phyloP scores from a whole-genome alignment of 2,888 invertebrate genomes.

The Eupsilia transversa region DNA sequence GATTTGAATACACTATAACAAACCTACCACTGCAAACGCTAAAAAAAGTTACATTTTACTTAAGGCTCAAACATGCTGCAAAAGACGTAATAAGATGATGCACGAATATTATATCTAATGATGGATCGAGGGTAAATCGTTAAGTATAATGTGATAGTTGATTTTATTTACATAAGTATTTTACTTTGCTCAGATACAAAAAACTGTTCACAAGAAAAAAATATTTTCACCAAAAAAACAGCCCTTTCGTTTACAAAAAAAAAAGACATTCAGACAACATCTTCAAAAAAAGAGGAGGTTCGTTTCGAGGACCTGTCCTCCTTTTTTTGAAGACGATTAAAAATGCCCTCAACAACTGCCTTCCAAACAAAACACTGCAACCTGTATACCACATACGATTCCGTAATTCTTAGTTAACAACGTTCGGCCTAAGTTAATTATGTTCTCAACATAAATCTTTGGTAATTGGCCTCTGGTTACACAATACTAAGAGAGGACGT shows the following conservation, averaged over 20 bases:
- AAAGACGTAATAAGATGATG: background rate
- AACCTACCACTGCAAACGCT: background rate
- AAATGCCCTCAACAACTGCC: background rate
- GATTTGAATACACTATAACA: background rate
- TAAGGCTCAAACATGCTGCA: background rate
- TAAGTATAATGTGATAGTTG: background rate
- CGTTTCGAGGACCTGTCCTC: background rate
- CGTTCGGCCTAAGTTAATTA: slow-evolving; percentile 91
- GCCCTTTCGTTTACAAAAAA: background rate
- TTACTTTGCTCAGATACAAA: background rate
- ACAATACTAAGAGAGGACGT: slow-evolving; percentile 89
- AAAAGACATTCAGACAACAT: too few relatives aligned
- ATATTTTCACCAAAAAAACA: background rate
- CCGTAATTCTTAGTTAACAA: slow-evolving; percentile 88
- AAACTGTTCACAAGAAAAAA: background rate
- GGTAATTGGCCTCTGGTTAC: slow-evolving; percentile 91
- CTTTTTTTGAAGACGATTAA: background rate
- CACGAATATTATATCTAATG: background rate
- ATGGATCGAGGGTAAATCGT: too few relatives aligned
- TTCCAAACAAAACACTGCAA: slow-evolving; percentile 62
- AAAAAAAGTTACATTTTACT: background rate
- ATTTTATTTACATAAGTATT: background rate
- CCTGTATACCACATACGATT: slow-evolving; percentile 77
- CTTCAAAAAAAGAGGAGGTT: too few relatives aligned
- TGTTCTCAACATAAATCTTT: slow-evolving; percentile 90